Evolutionary conservation across 2,113 vertebrate genomes (phyloP), one percentile per base, ranked within the genome.

Genomic region (Crotalus tigris): DNA sequence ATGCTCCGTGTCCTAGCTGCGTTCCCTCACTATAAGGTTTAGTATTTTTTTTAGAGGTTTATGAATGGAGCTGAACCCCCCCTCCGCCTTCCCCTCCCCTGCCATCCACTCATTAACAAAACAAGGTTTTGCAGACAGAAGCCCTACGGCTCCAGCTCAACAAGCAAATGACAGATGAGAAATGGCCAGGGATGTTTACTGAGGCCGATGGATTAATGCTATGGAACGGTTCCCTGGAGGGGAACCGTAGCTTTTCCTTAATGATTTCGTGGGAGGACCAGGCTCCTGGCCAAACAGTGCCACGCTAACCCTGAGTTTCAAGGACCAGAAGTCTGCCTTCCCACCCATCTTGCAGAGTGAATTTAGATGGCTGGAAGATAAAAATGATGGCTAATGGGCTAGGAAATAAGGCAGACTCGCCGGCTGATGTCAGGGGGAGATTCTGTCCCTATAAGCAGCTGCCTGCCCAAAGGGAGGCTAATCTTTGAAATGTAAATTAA

Each of bases 101-200:
- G 33, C 57, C 5, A 92, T 93, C 88, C 93, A 86, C 0, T 0
- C 86, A 91, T 90, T 90, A 95, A 94, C 69, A 91, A 94, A 94
- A 93, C 19, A 87, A 94, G 90, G 75, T 57, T 92, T 85, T 92
- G 2, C 15, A 54, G 54, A 53, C 49, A 92, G 90, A 90, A 92
- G 95, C 94, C 91, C 92, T 53, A 4, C 1, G 87, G 88, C 94
- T 94, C 92, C 93, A 88, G 94, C 91, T 94, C 91, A 94, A 94
- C 57, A 93, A 94, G 93, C 93, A 94, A 92, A 89, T 23, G 95
- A 87, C 75, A 9, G 85, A 91, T 89, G 57, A 11, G 94, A 93
- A 92, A 86, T 44, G 93, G 46, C 39, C 93, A 92, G 92, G 94
- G 94, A 55, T 46, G 19, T 86, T 94, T 87, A 90, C 93, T n/a